phyloP scores from a whole-genome alignment of 2,797 vertebrate species.

The Peromyscus aztecus region DNA sequence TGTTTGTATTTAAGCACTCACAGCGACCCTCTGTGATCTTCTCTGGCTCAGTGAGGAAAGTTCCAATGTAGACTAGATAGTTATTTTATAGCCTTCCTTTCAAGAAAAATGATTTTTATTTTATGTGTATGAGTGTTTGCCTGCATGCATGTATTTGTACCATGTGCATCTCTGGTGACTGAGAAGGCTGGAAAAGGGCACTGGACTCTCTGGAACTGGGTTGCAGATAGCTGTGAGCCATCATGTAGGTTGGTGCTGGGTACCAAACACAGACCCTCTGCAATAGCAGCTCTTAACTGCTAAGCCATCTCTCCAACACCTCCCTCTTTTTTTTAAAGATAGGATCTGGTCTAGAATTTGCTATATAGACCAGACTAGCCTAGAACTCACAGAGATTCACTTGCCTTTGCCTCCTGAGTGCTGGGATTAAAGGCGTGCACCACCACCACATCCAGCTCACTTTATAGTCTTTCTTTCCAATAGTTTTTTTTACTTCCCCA shows the following conservation, averaged over 20 bases:
- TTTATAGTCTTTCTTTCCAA: constrained; percentile 30
- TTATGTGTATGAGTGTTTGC: background rate
- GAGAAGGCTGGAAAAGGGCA: background rate
- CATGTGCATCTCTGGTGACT: background rate
- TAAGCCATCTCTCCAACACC: background rate
- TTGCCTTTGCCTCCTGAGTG: background rate
- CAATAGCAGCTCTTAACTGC: background rate
- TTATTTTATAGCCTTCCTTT: constrained; percentile 19
- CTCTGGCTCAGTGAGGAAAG: background rate
- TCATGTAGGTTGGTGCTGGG: background rate
- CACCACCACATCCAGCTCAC: background rate
- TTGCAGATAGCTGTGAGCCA: background rate
- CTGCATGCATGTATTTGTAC: background rate
- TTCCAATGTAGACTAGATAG: background rate
- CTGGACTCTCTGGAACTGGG: background rate
- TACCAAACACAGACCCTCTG: background rate
- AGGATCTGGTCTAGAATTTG: background rate
- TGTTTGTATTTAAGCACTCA: background rate
- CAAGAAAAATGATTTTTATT: background rate
- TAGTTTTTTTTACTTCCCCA: constrained; percentile 17
- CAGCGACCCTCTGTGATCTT: background rate
- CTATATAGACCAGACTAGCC: background rate
- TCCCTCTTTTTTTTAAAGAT: background rate
- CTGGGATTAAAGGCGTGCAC: background rate
- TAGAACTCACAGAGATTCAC: background rate